Percentiles rank a stretch among this genome's conserved stretches.
These are phyloP conservation scores for Sminthurinus aureus DNA, from an alignment of 2,888 invertebrate genomes.

Conservation along the genomic window DNA sequence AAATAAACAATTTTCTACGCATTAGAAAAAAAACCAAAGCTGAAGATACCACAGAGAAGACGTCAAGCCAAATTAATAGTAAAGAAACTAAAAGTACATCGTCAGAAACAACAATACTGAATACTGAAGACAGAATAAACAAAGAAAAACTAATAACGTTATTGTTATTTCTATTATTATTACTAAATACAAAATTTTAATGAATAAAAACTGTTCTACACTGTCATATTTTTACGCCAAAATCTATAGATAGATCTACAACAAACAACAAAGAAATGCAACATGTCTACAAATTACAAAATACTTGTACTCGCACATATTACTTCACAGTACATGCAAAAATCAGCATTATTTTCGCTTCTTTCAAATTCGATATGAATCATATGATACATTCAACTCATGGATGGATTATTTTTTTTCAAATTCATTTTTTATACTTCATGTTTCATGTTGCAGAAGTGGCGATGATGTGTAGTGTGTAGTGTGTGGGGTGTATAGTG, in stretches of 20 bases:
- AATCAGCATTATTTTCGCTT: too few species aligned
- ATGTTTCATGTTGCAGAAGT: not conserved
- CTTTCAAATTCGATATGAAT: not conserved
- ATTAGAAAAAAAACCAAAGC: not conserved
- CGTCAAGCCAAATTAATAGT: not conserved
- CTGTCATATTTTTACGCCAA: constrained; percentile 18
- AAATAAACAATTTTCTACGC: too few species aligned
- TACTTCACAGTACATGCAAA: too few species aligned
- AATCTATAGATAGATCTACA: too few species aligned
- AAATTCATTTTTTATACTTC: not conserved
- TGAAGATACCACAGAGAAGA: not conserved
- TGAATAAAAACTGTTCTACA: constrained; percentile 16
- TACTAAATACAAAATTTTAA: not conserved
- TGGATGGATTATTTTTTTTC: too few species aligned
- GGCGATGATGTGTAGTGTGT: too few species aligned
- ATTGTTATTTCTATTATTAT: not conserved
- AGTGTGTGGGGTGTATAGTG: too few species aligned
- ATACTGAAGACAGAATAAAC: too few species aligned
- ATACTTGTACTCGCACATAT: too few species aligned
- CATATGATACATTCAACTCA: not conserved
- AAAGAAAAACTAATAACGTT: not conserved
- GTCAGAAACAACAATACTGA: not conserved
- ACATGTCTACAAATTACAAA: not conserved
- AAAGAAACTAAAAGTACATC: not conserved
- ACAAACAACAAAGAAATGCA: not conserved